Evolutionary conservation across 2,113 vertebrate species (phyloP).

Genomic region (Cephalopterus ornatus): DNA sequence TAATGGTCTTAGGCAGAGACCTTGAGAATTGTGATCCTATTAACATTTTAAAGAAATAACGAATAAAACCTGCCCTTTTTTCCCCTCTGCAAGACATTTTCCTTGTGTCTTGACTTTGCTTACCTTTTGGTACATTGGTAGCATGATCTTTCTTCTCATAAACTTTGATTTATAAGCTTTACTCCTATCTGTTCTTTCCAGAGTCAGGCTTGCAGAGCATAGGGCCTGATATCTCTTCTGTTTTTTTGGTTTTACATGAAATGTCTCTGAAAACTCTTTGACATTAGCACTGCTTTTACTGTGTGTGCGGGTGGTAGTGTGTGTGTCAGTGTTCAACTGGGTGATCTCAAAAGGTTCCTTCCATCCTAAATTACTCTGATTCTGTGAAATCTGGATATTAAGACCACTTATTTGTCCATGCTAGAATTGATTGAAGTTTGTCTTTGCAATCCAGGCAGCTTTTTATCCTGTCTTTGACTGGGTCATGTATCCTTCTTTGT

Average conservation of each 20-base stretch:
- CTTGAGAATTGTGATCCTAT: slow-evolving; percentile 21
- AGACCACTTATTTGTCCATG: neutral
- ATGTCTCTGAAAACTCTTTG: neutral
- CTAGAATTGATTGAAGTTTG: neutral
- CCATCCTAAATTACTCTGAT: neutral
- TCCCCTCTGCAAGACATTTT: neutral
- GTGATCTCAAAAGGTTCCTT: neutral
- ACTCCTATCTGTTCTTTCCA: neutral
- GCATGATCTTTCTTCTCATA: neutral
- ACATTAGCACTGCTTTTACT: neutral
- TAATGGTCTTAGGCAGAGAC: slow-evolving; percentile 51
- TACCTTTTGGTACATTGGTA: neutral
- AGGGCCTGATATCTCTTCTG: neutral
- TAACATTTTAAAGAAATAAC: slow-evolving; percentile 63
- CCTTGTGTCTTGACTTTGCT: neutral
- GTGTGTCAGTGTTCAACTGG: neutral
- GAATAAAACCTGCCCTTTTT: slow-evolving; percentile 1
- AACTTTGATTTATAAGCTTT: neutral
- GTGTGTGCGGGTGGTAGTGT: no score
- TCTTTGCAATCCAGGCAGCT: neutral
- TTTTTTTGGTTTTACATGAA: neutral
- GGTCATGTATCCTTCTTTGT: neutral
- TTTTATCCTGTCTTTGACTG: neutral
- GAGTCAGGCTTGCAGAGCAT: neutral
- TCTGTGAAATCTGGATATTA: neutral